These are phyloP conservation scores for Baccha elongata DNA, from an alignment of 2,888 invertebrate genomes.

Conservation along the genomic window DNA sequence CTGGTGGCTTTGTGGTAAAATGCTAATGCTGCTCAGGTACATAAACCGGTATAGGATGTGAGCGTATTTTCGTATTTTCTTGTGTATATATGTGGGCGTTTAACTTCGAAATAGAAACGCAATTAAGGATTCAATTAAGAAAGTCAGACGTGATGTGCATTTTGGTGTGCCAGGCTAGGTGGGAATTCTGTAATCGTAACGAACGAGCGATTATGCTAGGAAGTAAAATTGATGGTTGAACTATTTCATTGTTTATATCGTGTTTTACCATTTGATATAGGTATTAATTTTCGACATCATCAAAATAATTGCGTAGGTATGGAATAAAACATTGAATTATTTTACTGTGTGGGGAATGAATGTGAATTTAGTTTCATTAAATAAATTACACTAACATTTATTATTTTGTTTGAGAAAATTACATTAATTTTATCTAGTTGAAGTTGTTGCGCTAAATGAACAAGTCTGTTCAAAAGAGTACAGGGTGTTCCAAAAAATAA, in stretches of 20 bases:
- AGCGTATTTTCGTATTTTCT: slow-evolving; percentile 46
- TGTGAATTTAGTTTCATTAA: background rate
- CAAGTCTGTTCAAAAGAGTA: no score
- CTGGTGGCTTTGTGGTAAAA: slow-evolving; percentile 40
- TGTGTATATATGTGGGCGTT: background rate
- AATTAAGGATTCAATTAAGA: slow-evolving; percentile 73
- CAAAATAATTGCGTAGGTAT: background rate
- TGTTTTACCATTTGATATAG: background rate
- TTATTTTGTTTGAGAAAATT: no score
- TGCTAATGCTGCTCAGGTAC: slow-evolving; percentile 52
- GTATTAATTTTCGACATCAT: background rate
- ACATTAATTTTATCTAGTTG: no score
- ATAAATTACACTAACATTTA: background rate
- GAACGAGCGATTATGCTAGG: background rate
- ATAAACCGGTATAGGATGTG: slow-evolving; percentile 40
- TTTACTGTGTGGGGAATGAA: no score
- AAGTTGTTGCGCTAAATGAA: no score
- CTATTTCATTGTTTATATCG: slow-evolving; percentile 22
- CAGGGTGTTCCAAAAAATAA: no score
- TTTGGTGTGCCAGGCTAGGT: slow-evolving; percentile 23
- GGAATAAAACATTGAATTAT: background rate
- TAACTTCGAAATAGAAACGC: slow-evolving; percentile 55
- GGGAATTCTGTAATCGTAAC: slow-evolving; percentile 9
- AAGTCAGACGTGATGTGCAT: slow-evolving; percentile 69
- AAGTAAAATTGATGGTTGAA: slow-evolving; percentile 30